These are phyloP conservation scores for Cirrhinus mrigala DNA, from an alignment of 2,797 vertebrate species.

Conservation along the genomic window DNA sequence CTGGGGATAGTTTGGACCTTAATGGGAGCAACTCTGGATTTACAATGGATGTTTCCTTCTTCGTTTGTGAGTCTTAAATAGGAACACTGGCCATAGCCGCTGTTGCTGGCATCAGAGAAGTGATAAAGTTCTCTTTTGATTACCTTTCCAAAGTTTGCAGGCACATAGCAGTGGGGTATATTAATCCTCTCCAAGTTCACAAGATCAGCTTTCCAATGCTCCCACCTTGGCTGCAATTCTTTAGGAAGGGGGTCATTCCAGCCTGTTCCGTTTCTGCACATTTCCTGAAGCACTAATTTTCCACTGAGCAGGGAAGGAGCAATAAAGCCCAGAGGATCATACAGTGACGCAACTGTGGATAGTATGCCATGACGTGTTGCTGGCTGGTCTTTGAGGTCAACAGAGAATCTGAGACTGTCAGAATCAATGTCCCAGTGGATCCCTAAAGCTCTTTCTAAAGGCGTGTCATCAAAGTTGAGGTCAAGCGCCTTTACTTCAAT, in stretches of 20 bases:
- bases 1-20: neutral
- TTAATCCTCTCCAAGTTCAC: neutral
- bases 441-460: conserved; percentile 1
- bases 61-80: neutral
- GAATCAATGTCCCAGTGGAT: conserved; percentile 7
- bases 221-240: conserved; percentile 11
- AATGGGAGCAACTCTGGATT: conserved; percentile 8
- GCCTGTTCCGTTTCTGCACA: neutral
- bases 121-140: no score
- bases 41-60: neutral
- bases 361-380: conserved; percentile 8
- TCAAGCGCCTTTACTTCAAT: neutral
- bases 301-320: neutral
- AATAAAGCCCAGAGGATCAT: conserved; percentile 27
- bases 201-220: neutral
- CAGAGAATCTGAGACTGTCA: conserved; percentile 14
- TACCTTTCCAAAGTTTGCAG: neutral
- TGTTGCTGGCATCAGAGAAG: neutral
- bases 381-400: neutral
- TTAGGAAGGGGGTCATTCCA: neutral
- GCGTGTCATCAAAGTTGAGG: neutral
- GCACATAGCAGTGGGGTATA: neutral
- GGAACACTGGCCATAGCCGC: neutral
- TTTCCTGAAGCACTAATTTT: conserved; percentile 29
- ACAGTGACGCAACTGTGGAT: conserved; percentile 12